Evolutionary conservation across 1,140 invertebrate species (phyloP), one percentile per base, ranked within the genome.

Genomic region (Ptiloglossa arizonensis): DNA sequence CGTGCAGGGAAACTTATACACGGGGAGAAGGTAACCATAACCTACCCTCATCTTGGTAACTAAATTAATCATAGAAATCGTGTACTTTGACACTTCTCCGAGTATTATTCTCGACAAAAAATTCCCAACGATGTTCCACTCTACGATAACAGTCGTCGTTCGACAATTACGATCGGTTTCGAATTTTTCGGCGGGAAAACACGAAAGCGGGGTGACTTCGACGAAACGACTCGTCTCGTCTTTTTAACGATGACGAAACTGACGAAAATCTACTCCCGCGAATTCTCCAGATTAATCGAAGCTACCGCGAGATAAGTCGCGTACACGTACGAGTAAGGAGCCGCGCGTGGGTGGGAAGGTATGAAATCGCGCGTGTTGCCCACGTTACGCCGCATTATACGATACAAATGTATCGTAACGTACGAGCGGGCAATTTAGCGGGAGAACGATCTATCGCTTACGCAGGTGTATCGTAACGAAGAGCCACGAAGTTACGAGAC

Each of bases 291-390:
- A 62, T 77, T 77, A 77, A 77, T 77, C 35, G 74, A 77, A 71
- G n/a, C n/a, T n/a, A n/a, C 67, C 24, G 46, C 32, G 57, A 77
- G 70, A 66, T 67, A 77, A 67, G 74, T 71, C 74, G 32, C 44
- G 66, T 59, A 11, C 62, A 32, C 35, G 75, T 54, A 63, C 67
- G 48, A 71, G n/a, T 48, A 41, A 44, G 29, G 13, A 15, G 15
- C n/a, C n/a, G n/a, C 35, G 75, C 75, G 75, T 77, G 68, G 75
- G 75, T 52, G 75, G 67, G 38, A 17, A 71, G 17, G 67, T 54
- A 70, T 77, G 68, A 77, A 71, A 77, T 56, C 38, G 68, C 54
- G 63, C 19, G 67, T 77, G 66, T 70, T n/a, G 67, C 67, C 56
- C 56, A 70, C 74, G 56, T 50, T 48, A 48, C 52, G 52, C 15